Conservation (phyloP, 2,797 vertebrate genomes). For the Sebastes aleutianus region DNA sequence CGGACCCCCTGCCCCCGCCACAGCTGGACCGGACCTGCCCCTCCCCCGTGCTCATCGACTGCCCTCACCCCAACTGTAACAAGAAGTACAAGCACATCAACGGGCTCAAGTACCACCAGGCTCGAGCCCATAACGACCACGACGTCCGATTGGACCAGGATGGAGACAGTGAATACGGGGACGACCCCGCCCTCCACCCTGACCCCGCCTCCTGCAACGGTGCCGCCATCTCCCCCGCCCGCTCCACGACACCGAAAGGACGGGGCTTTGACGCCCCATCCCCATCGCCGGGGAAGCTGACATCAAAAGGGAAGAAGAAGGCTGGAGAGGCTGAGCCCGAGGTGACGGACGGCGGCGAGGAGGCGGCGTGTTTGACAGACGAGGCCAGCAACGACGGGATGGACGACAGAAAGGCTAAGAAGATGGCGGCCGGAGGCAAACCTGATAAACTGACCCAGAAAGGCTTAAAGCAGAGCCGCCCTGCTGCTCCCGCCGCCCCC, state of each 20-base stretch:
- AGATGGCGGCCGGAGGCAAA: slow-evolving; percentile 24
- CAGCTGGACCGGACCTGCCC: slow-evolving; percentile 88
- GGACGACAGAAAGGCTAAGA: slow-evolving; percentile 87
- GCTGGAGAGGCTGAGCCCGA: slow-evolving; percentile 86
- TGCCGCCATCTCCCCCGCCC: slow-evolving; percentile 87
- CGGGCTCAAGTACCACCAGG: slow-evolving; percentile 96
- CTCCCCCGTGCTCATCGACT: slow-evolving; percentile 95
- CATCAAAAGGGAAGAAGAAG: slow-evolving; percentile 90
- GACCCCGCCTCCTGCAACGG: slow-evolving; percentile 89
- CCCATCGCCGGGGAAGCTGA: slow-evolving; percentile 86
- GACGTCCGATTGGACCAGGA: slow-evolving; percentile 92
- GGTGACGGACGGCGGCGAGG: slow-evolving; percentile 88
- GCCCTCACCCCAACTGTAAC: slow-evolving; percentile 96
- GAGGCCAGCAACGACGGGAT: slow-evolving; percentile 92
- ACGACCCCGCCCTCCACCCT: slow-evolving; percentile 86
- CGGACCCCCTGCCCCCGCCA: slow-evolving; percentile 70
- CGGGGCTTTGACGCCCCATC: slow-evolving; percentile 89
- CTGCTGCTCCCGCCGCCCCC: slow-evolving; percentile 78
- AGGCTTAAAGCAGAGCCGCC: slow-evolving; percentile 86
- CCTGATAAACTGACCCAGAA: slow-evolving; percentile 86
- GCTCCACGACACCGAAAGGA: slow-evolving; percentile 91
- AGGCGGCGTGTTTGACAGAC: slow-evolving; percentile 86
- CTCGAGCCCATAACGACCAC: slow-evolving; percentile 92
- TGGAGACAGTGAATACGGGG: slow-evolving; percentile 91
- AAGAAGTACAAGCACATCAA: slow-evolving; percentile 99